These are phyloP conservation scores for Oncorhynchus nerka DNA, from an alignment of 2,113 vertebrate genomes.

Conservation along the genomic window DNA sequence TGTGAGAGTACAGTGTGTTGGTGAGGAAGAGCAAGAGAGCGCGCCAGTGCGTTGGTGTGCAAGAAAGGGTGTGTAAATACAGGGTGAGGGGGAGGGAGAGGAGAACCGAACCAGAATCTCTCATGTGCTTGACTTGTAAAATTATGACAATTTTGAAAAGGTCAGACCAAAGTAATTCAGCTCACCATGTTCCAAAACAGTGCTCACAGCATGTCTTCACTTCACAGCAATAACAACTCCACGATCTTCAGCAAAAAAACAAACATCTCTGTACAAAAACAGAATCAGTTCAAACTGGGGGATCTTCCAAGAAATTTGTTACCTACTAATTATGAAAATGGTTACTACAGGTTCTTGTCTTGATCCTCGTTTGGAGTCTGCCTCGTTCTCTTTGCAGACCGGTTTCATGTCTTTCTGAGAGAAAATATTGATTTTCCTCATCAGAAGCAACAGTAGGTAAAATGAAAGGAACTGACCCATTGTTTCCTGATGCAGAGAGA, in stretches of 20 bases:
- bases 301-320: not conserved
- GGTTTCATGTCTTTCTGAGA: not conserved
- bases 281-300: not conserved
- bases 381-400: not conserved
- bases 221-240: not conserved
- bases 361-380: not conserved
- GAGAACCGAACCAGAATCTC: not conserved
- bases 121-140: slow-evolving; percentile 5
- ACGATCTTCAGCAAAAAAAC: not conserved
- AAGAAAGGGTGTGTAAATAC: not conserved
- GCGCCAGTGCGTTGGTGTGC: too few relatives aligned
- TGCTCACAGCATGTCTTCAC: not conserved
- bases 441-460: not conserved
- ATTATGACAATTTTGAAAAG: not conserved
- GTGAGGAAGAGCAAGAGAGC: too few relatives aligned
- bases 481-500: not conserved
- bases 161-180: slow-evolving; percentile 2
- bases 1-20: too few relatives aligned
- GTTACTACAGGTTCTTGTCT: not conserved
- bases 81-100: not conserved
- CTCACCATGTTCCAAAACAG: not conserved
- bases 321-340: not conserved
- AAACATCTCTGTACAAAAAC: not conserved
- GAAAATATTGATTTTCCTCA: not conserved
- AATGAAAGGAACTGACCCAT: not conserved